Evolutionary conservation across 2,797 vertebrate species (phyloP).

Genomic region (Rachycentron canadum): DNA sequence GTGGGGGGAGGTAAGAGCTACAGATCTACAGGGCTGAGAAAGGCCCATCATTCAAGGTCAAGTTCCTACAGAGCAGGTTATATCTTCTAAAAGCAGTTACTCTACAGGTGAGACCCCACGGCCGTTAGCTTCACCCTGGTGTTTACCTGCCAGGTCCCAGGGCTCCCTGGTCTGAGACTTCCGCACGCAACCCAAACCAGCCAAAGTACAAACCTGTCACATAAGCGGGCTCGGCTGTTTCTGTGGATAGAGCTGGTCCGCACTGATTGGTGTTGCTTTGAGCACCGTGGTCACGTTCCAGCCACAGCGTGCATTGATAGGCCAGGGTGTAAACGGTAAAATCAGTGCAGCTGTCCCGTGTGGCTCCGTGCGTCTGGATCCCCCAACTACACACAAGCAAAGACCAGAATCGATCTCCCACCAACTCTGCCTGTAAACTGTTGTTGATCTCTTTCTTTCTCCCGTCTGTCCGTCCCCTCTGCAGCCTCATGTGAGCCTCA

Average conservation of each 20-base stretch:
- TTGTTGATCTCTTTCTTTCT: conserved; percentile 74
- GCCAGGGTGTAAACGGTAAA: conserved; percentile 84
- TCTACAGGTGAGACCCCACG: conserved; percentile 4
- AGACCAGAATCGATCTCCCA: conserved; percentile 29
- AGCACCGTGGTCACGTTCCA: conserved; percentile 75
- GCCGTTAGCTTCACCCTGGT: neutral
- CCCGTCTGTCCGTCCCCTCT: conserved; percentile 52
- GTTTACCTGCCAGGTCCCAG: neutral
- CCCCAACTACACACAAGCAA: conserved; percentile 45
- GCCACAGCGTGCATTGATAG: conserved; percentile 72
- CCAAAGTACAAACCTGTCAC: conserved; percentile 71
- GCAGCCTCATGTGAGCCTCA: conserved; percentile 92
- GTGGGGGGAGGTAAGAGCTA: neutral
- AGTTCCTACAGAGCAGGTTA: neutral
- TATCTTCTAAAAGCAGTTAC: neutral
- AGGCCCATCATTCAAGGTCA: neutral
- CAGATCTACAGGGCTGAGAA: neutral
- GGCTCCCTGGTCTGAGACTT: neutral
- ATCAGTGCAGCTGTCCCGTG: conserved; percentile 84
- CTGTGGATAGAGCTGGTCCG: conserved; percentile 74
- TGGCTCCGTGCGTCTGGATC: conserved; percentile 50
- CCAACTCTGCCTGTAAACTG: neutral
- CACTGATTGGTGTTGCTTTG: conserved; percentile 23
- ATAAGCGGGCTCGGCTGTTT: conserved; percentile 38
- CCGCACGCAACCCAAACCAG: conserved; percentile 58